A percentile compares a stretch with the other conserved stretches of the same genome.
Conservation (phyloP, 2,888 invertebrate genomes). For the Calliopum simillimum region DNA sequence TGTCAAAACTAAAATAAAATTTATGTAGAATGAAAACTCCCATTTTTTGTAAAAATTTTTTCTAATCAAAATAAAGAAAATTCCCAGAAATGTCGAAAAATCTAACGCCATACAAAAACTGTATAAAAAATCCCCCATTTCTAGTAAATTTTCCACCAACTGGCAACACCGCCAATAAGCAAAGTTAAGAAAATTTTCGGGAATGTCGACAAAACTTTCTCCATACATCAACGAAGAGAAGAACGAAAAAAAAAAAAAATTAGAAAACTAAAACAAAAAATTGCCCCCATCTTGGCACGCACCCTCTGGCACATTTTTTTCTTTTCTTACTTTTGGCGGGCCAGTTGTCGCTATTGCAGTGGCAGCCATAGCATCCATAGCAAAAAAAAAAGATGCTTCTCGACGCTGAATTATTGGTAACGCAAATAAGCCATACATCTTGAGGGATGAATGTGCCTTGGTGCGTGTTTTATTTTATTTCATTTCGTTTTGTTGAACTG, state of each 20-base stretch:
- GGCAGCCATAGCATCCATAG: slow-evolving; percentile 18
- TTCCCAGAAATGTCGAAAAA: no score
- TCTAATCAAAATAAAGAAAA: no score
- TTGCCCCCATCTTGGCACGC: neutral
- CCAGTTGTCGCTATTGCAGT: slow-evolving; percentile 5
- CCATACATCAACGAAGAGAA: slow-evolving; percentile 13
- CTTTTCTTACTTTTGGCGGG: slow-evolving; percentile 26
- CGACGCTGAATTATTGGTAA: slow-evolving; percentile 60
- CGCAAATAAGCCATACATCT: slow-evolving; percentile 66
- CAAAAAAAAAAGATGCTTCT: slow-evolving; percentile 38
- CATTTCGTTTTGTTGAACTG: slow-evolving; percentile 56
- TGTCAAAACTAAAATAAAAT: no score
- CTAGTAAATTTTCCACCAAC: no score
- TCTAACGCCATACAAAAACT: no score
- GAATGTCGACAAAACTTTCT: no score
- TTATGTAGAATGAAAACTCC: no score
- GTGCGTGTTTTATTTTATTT: slow-evolving; percentile 67
- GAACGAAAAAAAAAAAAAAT: slow-evolving; percentile 21
- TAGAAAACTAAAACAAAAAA: neutral
- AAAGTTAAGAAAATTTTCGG: no score
- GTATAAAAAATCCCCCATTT: no score
- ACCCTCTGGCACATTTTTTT: slow-evolving; percentile 46
- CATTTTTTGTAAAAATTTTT: no score
- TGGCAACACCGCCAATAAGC: no score
- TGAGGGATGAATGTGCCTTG: slow-evolving; percentile 66